These are phyloP conservation scores for Proterorhinus semilunaris DNA, from an alignment of 2,113 vertebrate species.

Conservation along the genomic window DNA sequence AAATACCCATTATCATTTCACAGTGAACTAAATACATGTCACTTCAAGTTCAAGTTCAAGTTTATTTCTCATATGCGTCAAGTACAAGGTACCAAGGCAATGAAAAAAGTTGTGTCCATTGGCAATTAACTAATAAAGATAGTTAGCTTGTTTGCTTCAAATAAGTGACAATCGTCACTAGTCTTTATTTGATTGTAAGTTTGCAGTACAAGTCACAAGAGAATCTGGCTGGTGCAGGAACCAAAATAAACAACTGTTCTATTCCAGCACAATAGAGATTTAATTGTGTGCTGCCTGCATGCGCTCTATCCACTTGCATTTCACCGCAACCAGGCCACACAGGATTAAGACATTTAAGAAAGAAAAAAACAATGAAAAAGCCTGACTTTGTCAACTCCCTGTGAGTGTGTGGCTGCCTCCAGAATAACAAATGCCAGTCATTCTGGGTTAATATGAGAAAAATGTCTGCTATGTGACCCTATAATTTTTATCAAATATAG, in stretches of 20 bases:
- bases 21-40: too few relatives aligned
- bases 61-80: too few relatives aligned
- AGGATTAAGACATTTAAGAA: constrained; percentile 24
- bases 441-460: constrained; percentile 56
- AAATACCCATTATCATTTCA: too few relatives aligned
- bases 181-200: constrained; percentile 11
- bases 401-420: constrained; percentile 14
- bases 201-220: constrained; percentile 16
- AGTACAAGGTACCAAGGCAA: too few relatives aligned
- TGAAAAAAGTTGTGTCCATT: too few relatives aligned
- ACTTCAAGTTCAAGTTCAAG: too few relatives aligned
- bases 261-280: constrained; percentile 23
- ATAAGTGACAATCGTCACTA: neutral
- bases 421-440: constrained; percentile 46
- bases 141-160: too few relatives aligned
- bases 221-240: constrained; percentile 17
- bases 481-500: constrained; percentile 61
- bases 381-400: constrained; percentile 22
- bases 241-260: neutral
- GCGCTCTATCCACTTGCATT: constrained; percentile 15
- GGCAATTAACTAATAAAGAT: too few relatives aligned
- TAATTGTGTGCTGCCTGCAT: constrained; percentile 23
- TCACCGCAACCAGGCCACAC: constrained; percentile 23
- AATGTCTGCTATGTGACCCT: constrained; percentile 56
- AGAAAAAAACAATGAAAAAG: constrained; percentile 23